These are phyloP conservation scores for Drosophila setifemur DNA, from an alignment of 1,140 invertebrate genomes.

Conservation along the genomic window DNA sequence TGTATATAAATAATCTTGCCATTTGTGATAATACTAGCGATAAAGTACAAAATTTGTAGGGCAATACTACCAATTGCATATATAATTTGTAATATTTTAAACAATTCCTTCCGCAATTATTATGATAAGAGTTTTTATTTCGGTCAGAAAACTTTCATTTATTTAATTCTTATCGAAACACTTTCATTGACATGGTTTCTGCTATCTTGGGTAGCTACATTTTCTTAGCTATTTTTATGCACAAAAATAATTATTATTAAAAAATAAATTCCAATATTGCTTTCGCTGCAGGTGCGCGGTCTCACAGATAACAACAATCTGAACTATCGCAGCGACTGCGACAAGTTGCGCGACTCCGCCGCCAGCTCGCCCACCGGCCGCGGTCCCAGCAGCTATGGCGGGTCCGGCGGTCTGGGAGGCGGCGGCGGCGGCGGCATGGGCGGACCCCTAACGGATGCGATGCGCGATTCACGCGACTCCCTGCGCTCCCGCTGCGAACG, in stretches of 20 bases:
- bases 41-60: too few species aligned
- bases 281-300: constrained; percentile 84
- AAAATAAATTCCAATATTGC: neutral
- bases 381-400: constrained; percentile 56
- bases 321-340: constrained; percentile 83
- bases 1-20: too few species aligned
- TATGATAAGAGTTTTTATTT: too few species aligned
- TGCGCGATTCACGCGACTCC: constrained; percentile 67
- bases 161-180: too few species aligned
- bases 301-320: constrained; percentile 92
- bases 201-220: too few species aligned
- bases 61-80: too few species aligned
- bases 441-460: constrained; percentile 35
- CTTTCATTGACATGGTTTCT: too few species aligned
- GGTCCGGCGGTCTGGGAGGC: constrained; percentile 15
- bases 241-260: neutral
- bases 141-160: too few species aligned
- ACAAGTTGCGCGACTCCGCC: constrained; percentile 77
- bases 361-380: constrained; percentile 76
- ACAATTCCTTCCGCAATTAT: too few species aligned
- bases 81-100: too few species aligned
- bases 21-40: too few species aligned
- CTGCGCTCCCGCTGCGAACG: constrained; percentile 72
- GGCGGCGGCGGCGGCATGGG: constrained; percentile 12
- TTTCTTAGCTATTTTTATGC: too few species aligned